These are phyloP conservation scores for Empis livida DNA, from an alignment of 2,888 invertebrate species.

Conservation along the genomic window DNA sequence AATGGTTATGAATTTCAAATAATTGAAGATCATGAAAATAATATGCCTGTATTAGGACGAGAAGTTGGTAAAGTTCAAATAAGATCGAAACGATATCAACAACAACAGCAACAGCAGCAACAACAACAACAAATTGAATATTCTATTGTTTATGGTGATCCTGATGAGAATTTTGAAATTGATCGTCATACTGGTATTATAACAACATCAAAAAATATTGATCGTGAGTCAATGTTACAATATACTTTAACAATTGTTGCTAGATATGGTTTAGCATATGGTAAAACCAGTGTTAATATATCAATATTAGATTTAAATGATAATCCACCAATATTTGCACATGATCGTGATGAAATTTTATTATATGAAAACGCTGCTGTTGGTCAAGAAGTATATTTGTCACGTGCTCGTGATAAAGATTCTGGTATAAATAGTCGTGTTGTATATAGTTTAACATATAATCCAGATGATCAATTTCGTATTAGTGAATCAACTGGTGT, in stretches of 20 bases:
- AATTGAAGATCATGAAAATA: constrained; percentile 61
- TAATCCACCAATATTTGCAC: constrained; percentile 72
- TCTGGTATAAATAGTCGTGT: constrained; percentile 79
- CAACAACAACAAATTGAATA: constrained; percentile 43
- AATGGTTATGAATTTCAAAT: constrained; percentile 73
- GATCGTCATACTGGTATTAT: constrained; percentile 68
- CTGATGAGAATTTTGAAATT: constrained; percentile 62
- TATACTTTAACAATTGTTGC: constrained; percentile 75
- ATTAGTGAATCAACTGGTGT: constrained; percentile 81
- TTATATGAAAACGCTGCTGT: constrained; percentile 84
- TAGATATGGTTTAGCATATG: constrained; percentile 59
- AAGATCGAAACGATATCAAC: constrained; percentile 37
- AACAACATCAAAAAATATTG: constrained; percentile 62
- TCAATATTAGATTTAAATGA: constrained; percentile 81
- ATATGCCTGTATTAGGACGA: constrained; percentile 45
- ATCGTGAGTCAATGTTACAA: constrained; percentile 65
- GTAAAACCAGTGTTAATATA: constrained; percentile 66
- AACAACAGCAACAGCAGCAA: not conserved
- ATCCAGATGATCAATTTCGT: constrained; percentile 67
- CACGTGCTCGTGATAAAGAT: constrained; percentile 77
- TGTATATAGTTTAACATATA: constrained; percentile 66
- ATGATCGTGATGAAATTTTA: constrained; percentile 64
- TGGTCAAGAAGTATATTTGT: constrained; percentile 82
- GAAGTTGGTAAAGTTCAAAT: constrained; percentile 68
- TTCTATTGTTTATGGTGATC: constrained; percentile 70